These are phyloP conservation scores for Micropoecilia bifurca DNA, from an alignment of 2,797 vertebrate species.

Conservation along the genomic window DNA sequence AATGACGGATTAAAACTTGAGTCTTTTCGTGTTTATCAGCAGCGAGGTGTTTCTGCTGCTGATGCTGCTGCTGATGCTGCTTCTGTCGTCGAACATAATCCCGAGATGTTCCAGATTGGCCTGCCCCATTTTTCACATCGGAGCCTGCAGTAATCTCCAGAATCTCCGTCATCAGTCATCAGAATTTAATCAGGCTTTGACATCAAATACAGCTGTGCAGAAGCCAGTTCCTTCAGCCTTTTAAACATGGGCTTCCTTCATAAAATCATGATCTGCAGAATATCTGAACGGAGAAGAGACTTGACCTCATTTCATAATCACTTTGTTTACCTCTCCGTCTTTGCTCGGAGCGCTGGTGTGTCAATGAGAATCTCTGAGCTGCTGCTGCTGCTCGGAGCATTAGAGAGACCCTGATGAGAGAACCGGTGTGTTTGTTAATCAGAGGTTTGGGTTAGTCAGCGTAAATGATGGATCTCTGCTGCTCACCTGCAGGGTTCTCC, in stretches of 20 bases:
- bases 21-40: neutral
- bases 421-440: neutral
- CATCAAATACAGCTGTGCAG: constrained; percentile 11
- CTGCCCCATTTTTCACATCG: constrained; percentile 47
- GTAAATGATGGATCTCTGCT: neutral
- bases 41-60: constrained; percentile 2
- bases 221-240: constrained; percentile 12
- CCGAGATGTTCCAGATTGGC: constrained; percentile 2
- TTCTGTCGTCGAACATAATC: constrained; percentile 3
- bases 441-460: neutral
- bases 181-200: constrained; percentile 39
- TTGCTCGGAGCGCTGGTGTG: constrained; percentile 71
- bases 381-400: constrained; percentile 38
- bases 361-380: constrained; percentile 74
- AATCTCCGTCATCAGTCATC: constrained; percentile 17
- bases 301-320: neutral
- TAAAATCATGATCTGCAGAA: neutral
- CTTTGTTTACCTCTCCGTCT: constrained; percentile 72
- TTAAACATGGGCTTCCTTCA: constrained; percentile 17
- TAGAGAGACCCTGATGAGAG: constrained; percentile 59
- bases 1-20: neutral
- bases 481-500: constrained; percentile 82
- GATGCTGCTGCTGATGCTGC: constrained; percentile 19
- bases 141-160: constrained; percentile 42
- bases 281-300: neutral